Evolutionary conservation across 2,797 vertebrate genomes (phyloP).

Genomic region (Myotis myotis): DNA sequence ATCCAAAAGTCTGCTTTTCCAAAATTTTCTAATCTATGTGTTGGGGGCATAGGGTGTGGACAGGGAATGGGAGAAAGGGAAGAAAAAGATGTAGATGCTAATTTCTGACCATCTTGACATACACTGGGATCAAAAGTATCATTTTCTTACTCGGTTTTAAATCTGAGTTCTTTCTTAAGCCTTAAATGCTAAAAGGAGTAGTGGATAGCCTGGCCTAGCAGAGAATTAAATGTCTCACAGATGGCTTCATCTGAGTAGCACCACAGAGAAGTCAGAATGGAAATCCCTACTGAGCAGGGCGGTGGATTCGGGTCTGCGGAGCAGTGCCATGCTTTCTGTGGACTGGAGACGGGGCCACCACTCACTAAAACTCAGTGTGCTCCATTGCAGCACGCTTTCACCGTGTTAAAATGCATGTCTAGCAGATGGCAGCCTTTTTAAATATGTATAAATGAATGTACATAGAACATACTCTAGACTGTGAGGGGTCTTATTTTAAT

Average conservation of each 20-base stretch:
- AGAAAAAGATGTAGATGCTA: neutral
- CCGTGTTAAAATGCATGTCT: constrained; percentile 64
- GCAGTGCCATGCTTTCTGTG: neutral
- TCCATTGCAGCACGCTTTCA: constrained; percentile 48
- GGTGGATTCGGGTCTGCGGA: neutral
- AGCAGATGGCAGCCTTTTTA: constrained; percentile 54
- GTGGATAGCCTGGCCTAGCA: neutral
- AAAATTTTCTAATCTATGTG: constrained; percentile 42
- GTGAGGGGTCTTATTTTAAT: constrained; percentile 25
- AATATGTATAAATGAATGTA: constrained; percentile 60
- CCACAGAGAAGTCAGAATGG: neutral
- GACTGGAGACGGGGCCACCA: neutral
- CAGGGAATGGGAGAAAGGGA: neutral
- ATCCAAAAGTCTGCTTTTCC: constrained; percentile 56
- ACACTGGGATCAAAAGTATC: neutral
- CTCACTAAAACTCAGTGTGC: constrained; percentile 31
- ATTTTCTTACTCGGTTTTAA: constrained; percentile 17
- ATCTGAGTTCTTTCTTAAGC: constrained; percentile 58
- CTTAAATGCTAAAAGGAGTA: constrained; percentile 56
- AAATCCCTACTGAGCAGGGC: neutral
- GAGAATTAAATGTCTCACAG: neutral
- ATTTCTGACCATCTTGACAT: constrained; percentile 20
- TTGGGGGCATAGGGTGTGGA: neutral
- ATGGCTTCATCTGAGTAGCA: neutral
- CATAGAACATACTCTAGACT: constrained; percentile 61